phyloP scores from a whole-genome alignment of 2,888 invertebrate species.

The Nebria brevicollis region DNA sequence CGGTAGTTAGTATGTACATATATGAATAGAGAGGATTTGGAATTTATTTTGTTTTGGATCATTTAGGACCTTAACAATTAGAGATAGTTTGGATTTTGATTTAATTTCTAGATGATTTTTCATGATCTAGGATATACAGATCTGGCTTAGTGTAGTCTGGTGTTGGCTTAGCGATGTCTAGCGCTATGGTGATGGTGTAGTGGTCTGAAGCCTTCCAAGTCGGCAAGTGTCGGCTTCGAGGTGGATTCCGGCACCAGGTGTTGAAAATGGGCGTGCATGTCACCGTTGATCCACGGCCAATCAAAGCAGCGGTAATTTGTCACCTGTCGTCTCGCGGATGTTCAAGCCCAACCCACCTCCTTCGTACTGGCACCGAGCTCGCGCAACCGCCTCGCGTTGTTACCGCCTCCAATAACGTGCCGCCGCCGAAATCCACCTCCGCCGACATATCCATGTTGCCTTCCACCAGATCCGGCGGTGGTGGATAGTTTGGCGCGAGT shows the following conservation, averaged over 20 bases:
- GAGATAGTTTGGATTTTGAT: too few species aligned
- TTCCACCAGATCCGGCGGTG: not conserved
- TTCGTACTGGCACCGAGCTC: constrained; percentile 50
- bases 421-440: not conserved
- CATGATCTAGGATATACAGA: too few species aligned
- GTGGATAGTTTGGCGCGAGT: constrained; percentile 20
- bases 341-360: constrained; percentile 59
- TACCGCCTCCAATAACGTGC: constrained; percentile 25
- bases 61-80: too few species aligned
- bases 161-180: not conserved
- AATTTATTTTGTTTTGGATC: too few species aligned
- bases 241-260: not conserved
- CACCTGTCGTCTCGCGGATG: constrained; percentile 58
- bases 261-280: constrained; percentile 25
- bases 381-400: constrained; percentile 24
- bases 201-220: not conserved
- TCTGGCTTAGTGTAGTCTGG: too few species aligned
- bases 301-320: constrained; percentile 53
- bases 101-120: too few species aligned
- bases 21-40: too few species aligned
- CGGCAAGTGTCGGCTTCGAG: not conserved
- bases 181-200: not conserved
- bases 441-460: not conserved
- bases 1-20: too few species aligned
- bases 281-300: constrained; percentile 40